Evolutionary conservation across 2,888 invertebrate species (phyloP).

Genomic region (Drosophila barbarae): DNA sequence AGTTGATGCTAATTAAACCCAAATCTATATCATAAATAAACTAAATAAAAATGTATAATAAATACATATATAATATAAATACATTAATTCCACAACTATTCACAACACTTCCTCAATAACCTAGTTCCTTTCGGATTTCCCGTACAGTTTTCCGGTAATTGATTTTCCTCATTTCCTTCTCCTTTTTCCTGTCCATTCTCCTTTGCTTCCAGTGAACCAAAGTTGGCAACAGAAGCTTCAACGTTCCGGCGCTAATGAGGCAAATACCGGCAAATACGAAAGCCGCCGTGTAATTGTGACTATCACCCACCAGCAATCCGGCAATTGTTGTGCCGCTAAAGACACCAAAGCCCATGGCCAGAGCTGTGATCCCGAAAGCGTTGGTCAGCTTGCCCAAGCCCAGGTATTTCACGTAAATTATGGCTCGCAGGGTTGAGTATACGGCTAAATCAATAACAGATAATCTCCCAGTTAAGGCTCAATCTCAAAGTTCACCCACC

Average conservation of each 20-base stretch:
- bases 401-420: slow-evolving; percentile 87
- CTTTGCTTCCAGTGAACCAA: slow-evolving; percentile 24
- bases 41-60: too few relatives aligned
- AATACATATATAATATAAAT: too few relatives aligned
- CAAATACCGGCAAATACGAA: slow-evolving; percentile 73
- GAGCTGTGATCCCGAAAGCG: slow-evolving; percentile 87
- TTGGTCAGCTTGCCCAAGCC: slow-evolving; percentile 89
- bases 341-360: slow-evolving; percentile 88
- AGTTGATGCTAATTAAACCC: neutral
- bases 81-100: neutral
- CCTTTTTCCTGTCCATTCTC: too few relatives aligned
- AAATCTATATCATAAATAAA: neutral
- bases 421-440: slow-evolving; percentile 87
- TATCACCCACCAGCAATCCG: slow-evolving; percentile 67
- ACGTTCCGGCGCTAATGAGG: slow-evolving; percentile 61
- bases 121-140: neutral
- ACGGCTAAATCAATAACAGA: slow-evolving; percentile 81
- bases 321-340: slow-evolving; percentile 83
- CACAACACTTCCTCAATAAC: neutral
- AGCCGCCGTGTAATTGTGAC: slow-evolving; percentile 49
- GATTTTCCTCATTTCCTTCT: too few relatives aligned
- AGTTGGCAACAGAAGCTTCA: slow-evolving; percentile 66
- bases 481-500: slow-evolving; percentile 26
- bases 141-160: neutral
- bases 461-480: neutral